A percentile compares a stretch with the other conserved stretches of the same genome.
Evolutionary conservation across 2,113 vertebrate species (phyloP).

Genomic region (Chitala chitala): DNA sequence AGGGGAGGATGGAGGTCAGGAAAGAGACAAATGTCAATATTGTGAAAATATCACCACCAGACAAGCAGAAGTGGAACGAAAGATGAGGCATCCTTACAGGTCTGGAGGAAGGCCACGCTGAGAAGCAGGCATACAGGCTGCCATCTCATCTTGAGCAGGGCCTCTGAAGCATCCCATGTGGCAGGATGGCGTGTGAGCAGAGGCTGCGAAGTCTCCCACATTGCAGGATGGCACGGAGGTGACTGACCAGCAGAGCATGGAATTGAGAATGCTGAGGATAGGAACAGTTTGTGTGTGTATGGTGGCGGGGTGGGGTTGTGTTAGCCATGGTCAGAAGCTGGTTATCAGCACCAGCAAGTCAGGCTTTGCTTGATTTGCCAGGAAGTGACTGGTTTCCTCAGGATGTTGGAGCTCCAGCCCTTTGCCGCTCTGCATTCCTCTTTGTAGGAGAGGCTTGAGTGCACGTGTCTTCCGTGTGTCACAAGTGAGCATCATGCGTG

Average conservation of each 20-base stretch:
- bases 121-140: constrained; percentile 27
- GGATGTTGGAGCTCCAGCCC: constrained; percentile 54
- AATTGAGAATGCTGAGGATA: not conserved
- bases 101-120: constrained; percentile 41
- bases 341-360: constrained; percentile 44
- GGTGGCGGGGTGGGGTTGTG: not conserved
- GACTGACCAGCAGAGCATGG: constrained; percentile 4
- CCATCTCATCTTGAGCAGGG: constrained; percentile 45
- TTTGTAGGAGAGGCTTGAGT: constrained; percentile 16
- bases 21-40: constrained; percentile 5
- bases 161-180: constrained; percentile 23
- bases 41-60: not conserved
- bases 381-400: constrained; percentile 70
- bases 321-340: constrained; percentile 32
- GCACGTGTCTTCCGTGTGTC: too few species aligned
- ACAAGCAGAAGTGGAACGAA: not conserved
- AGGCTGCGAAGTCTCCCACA: constrained; percentile 26
- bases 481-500: constrained; percentile 29
- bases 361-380: constrained; percentile 51
- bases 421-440: constrained; percentile 58
- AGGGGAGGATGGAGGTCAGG: constrained; percentile 12
- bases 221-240: constrained; percentile 18
- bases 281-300: not conserved
- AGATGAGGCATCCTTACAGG: constrained; percentile 51
- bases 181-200: constrained; percentile 29